Percentiles rank a stretch among this genome's conserved stretches.
phyloP scores from a whole-genome alignment of 2,888 invertebrate species.

The Yponomeuta evonymella region DNA sequence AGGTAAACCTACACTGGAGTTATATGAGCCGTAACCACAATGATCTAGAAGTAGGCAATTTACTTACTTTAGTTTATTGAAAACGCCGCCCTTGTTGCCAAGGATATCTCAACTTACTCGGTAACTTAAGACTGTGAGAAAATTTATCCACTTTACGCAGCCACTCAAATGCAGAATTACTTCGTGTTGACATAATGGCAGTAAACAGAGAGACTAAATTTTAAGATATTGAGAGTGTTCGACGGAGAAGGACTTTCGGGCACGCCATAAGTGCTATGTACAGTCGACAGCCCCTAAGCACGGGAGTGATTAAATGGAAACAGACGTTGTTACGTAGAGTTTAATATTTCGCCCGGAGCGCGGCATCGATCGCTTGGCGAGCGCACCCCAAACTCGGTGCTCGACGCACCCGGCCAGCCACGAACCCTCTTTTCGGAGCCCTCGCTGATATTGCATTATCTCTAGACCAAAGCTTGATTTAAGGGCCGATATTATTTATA shows the following conservation, averaged over 20 bases:
- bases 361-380: constrained; percentile 70
- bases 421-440: constrained; percentile 43
- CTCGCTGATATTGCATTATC: constrained; percentile 12
- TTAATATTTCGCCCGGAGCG: constrained; percentile 52
- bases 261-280: background rate
- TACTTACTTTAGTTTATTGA: constrained; percentile 1
- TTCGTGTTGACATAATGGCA: constrained; percentile 8
- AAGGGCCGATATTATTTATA: background rate
- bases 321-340: constrained; percentile 47
- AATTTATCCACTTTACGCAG: constrained; percentile 3
- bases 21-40: constrained; percentile 42
- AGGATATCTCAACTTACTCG: constrained; percentile 7
- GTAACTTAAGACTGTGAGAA: constrained; percentile 9
- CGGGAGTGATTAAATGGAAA: constrained; percentile 38
- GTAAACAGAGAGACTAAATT: background rate
- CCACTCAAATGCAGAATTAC: background rate
- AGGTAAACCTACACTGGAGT: constrained; percentile 22
- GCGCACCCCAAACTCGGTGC: constrained; percentile 62
- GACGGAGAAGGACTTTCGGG: background rate
- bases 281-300: background rate
- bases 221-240: background rate
- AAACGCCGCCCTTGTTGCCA: background rate
- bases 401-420: constrained; percentile 44
- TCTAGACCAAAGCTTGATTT: constrained; percentile 1
- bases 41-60: constrained; percentile 31